These are phyloP conservation scores for Lonchura striata DNA, from an alignment of 2,113 vertebrate species.

Conservation along the genomic window DNA sequence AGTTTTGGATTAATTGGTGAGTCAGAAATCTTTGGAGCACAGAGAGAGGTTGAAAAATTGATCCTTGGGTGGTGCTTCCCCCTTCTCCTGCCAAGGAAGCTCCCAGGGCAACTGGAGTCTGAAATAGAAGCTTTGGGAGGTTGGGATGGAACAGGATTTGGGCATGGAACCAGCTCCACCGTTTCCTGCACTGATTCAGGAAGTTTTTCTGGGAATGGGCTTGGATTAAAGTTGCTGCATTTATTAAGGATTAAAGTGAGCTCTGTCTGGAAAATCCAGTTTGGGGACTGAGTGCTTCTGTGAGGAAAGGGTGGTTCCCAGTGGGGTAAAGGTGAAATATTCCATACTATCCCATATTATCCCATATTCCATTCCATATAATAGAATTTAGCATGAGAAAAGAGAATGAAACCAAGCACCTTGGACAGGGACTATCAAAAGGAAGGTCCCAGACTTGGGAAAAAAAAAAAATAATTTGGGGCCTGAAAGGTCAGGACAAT, in stretches of 20 bases:
- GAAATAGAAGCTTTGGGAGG: neutral
- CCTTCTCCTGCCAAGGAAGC: neutral
- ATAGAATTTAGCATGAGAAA: neutral
- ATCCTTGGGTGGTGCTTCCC: neutral
- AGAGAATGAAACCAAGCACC: neutral
- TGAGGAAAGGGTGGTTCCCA: neutral
- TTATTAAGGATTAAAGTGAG: neutral
- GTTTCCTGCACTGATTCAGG: neutral
- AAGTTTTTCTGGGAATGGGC: neutral
- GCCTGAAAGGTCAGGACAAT: neutral
- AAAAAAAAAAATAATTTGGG: neutral
- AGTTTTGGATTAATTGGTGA: neutral
- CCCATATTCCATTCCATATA: neutral
- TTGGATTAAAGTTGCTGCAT: neutral
- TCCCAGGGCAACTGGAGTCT: neutral
- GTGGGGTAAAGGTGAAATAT: neutral
- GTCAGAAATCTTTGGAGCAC: neutral
- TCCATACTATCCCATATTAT: too few species aligned
- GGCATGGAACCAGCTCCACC: neutral
- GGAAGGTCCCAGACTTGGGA: neutral
- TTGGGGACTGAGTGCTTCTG: neutral
- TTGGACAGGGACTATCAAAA: neutral
- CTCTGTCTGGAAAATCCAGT: slow-evolving; percentile 39
- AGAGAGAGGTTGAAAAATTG: neutral
- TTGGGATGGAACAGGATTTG: neutral